phyloP scores from a whole-genome alignment of 2,888 invertebrate species.

The Cosmia trapezina region DNA sequence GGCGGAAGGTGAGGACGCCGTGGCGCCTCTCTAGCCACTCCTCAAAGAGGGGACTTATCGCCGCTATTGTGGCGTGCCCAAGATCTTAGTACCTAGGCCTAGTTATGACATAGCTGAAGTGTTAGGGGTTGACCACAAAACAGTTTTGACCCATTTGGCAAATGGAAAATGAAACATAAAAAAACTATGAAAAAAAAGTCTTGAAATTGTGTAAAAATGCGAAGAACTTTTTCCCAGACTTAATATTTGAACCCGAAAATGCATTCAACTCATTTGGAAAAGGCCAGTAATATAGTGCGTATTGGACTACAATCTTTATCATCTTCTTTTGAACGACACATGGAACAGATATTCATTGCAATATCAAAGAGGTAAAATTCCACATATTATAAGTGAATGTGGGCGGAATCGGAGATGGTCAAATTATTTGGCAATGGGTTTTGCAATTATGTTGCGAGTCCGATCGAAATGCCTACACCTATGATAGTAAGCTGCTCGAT shows the following conservation, averaged over 20 bases:
- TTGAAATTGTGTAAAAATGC: too few species aligned
- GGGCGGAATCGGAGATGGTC: slow-evolving; percentile 67
- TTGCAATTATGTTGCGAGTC: slow-evolving; percentile 61
- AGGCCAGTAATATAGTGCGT: not conserved
- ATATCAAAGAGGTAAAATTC: slow-evolving; percentile 42
- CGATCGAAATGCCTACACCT: slow-evolving; percentile 31
- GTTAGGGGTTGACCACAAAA: too few species aligned
- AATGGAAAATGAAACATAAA: too few species aligned
- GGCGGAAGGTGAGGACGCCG: too few species aligned
- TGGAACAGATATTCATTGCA: slow-evolving; percentile 23
- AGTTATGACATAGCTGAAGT: too few species aligned
- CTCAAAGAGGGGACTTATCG: too few species aligned
- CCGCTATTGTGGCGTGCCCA: too few species aligned
- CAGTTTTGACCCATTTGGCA: too few species aligned
- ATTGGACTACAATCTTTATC: not conserved
- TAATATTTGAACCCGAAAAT: not conserved
- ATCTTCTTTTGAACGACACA: slow-evolving; percentile 2
- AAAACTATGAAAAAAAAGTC: too few species aligned
- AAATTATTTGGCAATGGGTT: slow-evolving; percentile 70
- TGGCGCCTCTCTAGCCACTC: too few species aligned
- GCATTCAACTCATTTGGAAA: not conserved
- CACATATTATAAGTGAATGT: slow-evolving; percentile 59
- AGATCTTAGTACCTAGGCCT: too few species aligned
- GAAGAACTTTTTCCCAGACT: too few species aligned
- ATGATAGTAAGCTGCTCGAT: slow-evolving; percentile 24